Evolutionary conservation across 2,888 invertebrate species (phyloP).

Genomic region (Dromius quadrimaculatus): DNA sequence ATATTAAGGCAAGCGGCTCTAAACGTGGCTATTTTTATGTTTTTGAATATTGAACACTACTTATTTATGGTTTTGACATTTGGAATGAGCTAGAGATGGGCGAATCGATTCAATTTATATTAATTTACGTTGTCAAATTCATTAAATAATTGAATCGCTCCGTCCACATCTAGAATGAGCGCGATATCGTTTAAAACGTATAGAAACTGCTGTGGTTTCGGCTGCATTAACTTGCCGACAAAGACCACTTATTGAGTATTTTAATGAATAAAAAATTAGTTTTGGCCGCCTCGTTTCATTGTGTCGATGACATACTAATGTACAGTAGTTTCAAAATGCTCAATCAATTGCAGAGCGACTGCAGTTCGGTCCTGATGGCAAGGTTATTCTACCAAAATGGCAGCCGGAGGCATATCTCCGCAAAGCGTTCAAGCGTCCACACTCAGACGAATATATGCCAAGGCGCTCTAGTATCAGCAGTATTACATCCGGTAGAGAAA

Average conservation of each 20-base stretch:
- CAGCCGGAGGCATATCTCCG: slow-evolving; percentile 51
- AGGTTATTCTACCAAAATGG: slow-evolving; percentile 60
- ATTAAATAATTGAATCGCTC: too few relatives aligned
- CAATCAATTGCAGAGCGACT: slow-evolving; percentile 64
- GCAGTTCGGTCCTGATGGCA: slow-evolving; percentile 66
- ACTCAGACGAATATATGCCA: slow-evolving; percentile 8
- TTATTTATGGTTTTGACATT: slow-evolving; percentile 21
- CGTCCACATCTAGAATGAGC: too few relatives aligned
- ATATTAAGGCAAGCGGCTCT: slow-evolving; percentile 12
- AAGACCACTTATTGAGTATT: slow-evolving; percentile 48
- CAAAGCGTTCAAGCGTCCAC: slow-evolving; percentile 16
- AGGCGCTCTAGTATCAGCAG: slow-evolving; percentile 59
- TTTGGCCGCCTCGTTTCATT: slow-evolving; percentile 43
- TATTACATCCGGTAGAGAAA: slow-evolving; percentile 59
- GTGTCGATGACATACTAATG: slow-evolving; percentile 47
- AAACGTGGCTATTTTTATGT: neutral
- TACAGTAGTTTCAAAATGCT: slow-evolving; percentile 45
- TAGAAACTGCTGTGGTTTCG: slow-evolving; percentile 41
- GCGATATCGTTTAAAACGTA: neutral
- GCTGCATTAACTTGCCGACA: slow-evolving; percentile 35
- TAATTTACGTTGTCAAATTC: too few relatives aligned
- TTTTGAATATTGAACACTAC: neutral
- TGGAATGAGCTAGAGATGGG: too few relatives aligned
- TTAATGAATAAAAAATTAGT: slow-evolving; percentile 45
- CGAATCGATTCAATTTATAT: too few relatives aligned